Evolutionary conservation across 2,797 vertebrate species (phyloP).

Genomic region (Chaenodraco wilsoni): DNA sequence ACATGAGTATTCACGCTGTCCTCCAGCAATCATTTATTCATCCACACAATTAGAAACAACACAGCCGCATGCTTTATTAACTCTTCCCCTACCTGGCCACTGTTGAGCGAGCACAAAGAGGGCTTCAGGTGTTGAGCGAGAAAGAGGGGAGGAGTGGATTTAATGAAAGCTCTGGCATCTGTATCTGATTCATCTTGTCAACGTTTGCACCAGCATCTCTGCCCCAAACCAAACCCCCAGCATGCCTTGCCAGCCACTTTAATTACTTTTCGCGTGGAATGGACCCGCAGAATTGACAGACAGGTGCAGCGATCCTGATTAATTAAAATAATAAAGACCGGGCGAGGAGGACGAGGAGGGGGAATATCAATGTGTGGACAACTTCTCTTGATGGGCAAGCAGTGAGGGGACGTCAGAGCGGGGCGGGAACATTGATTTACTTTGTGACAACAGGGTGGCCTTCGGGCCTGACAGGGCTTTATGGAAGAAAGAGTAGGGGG

Average conservation of each 20-base stretch:
- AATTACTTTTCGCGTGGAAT: slow-evolving; percentile 78
- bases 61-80: slow-evolving; percentile 62
- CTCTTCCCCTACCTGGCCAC: slow-evolving; percentile 70
- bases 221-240: slow-evolving; percentile 79
- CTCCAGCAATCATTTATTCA: slow-evolving; percentile 72
- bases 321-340: slow-evolving; percentile 84
- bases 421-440: slow-evolving; percentile 75
- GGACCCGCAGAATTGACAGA: slow-evolving; percentile 78
- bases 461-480: slow-evolving; percentile 64
- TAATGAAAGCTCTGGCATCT: slow-evolving; percentile 82
- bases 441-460: slow-evolving; percentile 72
- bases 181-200: slow-evolving; percentile 81
- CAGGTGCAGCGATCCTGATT: slow-evolving; percentile 82
- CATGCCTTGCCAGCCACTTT: slow-evolving; percentile 80
- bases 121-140: slow-evolving; percentile 70
- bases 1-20: slow-evolving; percentile 55
- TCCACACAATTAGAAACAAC: slow-evolving; percentile 69
- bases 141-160: slow-evolving; percentile 52
- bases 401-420: slow-evolving; percentile 57
- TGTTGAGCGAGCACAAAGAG: slow-evolving; percentile 59
- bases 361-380: slow-evolving; percentile 69
- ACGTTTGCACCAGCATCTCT: slow-evolving; percentile 62
- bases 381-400: slow-evolving; percentile 64
- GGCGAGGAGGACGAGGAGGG: slow-evolving; percentile 50
- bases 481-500: slow-evolving; percentile 40